Conservation (phyloP, 2,113 vertebrate species). For the Mionectes macconnelli region DNA sequence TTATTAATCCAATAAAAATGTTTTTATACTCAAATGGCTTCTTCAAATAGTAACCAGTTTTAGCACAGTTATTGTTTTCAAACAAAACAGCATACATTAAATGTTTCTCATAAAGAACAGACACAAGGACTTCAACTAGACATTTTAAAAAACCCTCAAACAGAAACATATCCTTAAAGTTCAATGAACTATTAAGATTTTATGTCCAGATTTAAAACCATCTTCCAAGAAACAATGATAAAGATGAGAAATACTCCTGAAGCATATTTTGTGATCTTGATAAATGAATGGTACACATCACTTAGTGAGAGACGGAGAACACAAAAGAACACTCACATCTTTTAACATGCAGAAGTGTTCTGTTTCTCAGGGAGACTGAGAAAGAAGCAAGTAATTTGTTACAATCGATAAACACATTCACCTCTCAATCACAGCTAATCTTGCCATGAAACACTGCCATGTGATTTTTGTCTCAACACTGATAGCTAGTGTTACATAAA, state of each 20-base stretch:
- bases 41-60: conserved; percentile 25
- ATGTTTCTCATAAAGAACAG: not conserved
- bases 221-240: not conserved
- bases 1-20: not conserved
- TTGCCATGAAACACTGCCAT: not conserved
- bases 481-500: not conserved
- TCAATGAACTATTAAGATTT: not conserved
- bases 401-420: not conserved
- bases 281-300: not conserved
- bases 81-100: not conserved
- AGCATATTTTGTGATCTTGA: not conserved
- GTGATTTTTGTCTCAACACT: not conserved
- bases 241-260: not conserved
- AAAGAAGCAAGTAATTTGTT: not conserved
- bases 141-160: not conserved
- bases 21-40: conserved; percentile 40
- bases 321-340: not conserved
- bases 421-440: not conserved
- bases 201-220: not conserved
- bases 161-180: not conserved
- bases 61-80: not conserved
- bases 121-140: not conserved
- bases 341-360: not conserved
- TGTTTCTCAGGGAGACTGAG: not conserved
- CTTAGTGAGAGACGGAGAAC: not conserved